These are phyloP conservation scores for Galerucella pusilla DNA, from an alignment of 2,888 invertebrate genomes.

Conservation along the genomic window DNA sequence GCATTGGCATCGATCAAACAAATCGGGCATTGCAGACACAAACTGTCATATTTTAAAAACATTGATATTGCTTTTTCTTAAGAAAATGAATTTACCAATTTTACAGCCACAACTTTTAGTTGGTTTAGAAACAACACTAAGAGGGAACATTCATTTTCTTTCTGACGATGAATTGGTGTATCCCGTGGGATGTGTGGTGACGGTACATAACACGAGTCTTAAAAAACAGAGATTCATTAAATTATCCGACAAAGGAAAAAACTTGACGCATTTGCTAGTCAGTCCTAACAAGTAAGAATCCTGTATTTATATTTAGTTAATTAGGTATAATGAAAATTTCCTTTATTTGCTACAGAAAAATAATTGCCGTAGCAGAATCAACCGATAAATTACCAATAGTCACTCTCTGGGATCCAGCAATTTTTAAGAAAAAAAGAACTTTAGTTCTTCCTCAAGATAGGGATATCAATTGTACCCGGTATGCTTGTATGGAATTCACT, in stretches of 20 bases:
- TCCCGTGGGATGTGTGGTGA: slow-evolving; percentile 81
- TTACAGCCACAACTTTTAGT: slow-evolving; percentile 73
- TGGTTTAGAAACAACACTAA: slow-evolving; percentile 73
- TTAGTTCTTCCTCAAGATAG: slow-evolving; percentile 65
- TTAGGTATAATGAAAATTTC: background rate
- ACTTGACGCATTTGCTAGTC: slow-evolving; percentile 72
- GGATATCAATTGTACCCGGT: slow-evolving; percentile 68
- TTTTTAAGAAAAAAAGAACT: slow-evolving; percentile 78
- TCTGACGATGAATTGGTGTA: slow-evolving; percentile 82
- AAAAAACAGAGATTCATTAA: slow-evolving; percentile 80
- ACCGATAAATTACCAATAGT: slow-evolving; percentile 67
- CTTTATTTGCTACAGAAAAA: slow-evolving; percentile 67
- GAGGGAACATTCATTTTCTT: slow-evolving; percentile 79
- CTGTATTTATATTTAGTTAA: background rate
- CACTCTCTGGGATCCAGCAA: slow-evolving; percentile 77
- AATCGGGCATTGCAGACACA: background rate
- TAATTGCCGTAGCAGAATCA: slow-evolving; percentile 73
- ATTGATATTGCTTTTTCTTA: background rate
- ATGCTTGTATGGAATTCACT: slow-evolving; percentile 80
- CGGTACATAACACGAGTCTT: slow-evolving; percentile 78
- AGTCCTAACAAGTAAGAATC: slow-evolving; percentile 75
- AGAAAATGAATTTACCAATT: slow-evolving; percentile 61
- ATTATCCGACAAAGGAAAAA: slow-evolving; percentile 73
- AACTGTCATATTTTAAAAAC: slow-evolving; percentile 6
- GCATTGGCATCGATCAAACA: slow-evolving; percentile 9